Conservation (phyloP, 1,140 invertebrate species). For the Trichonephila clavata region DNA sequence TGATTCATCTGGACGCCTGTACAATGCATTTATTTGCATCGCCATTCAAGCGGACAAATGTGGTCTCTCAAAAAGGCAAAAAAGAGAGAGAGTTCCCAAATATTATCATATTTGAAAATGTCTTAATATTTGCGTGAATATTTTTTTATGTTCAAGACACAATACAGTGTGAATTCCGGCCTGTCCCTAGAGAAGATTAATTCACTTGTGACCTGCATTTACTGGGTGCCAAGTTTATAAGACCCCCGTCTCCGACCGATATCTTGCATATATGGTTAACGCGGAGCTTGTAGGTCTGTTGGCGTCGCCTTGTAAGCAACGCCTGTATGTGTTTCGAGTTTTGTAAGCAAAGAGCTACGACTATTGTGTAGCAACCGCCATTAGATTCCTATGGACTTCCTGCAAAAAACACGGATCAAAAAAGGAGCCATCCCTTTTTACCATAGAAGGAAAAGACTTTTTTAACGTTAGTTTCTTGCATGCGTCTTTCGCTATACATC, state of each 20-base stretch:
- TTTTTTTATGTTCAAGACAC: not conserved
- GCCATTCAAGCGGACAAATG: constrained; percentile 59
- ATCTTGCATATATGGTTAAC: constrained; percentile 53
- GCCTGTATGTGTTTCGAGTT: constrained; percentile 48
- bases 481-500: constrained; percentile 75
- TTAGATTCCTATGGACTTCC: constrained; percentile 76
- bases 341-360: constrained; percentile 71
- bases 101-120: constrained; percentile 61
- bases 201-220: constrained; percentile 71
- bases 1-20: constrained; percentile 11
- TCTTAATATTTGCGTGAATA: not conserved
- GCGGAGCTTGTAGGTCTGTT: constrained; percentile 44
- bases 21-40: constrained; percentile 57
- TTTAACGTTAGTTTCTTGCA: constrained; percentile 61
- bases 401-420: constrained; percentile 66
- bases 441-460: constrained; percentile 57
- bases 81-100: not conserved
- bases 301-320: constrained; percentile 35
- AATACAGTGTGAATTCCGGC: constrained; percentile 20
- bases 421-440: constrained; percentile 32
- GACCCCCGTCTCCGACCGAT: constrained; percentile 40
- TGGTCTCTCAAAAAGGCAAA: not conserved
- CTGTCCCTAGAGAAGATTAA: constrained; percentile 17
- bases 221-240: constrained; percentile 63
- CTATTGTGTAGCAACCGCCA: constrained; percentile 73